phyloP scores from a whole-genome alignment of 2,113 vertebrate genomes.

The Otolemur garnettii region DNA sequence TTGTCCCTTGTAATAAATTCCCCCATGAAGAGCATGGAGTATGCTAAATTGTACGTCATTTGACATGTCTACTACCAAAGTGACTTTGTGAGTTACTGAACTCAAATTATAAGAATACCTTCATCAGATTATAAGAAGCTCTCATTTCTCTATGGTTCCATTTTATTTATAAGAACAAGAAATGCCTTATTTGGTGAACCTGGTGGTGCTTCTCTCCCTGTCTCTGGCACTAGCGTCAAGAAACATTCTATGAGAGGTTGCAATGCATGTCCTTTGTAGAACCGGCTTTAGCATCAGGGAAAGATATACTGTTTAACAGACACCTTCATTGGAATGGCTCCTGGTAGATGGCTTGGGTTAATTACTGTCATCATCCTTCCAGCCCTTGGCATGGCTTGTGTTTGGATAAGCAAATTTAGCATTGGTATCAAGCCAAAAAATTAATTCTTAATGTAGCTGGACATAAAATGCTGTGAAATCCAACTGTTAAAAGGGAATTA shows the following conservation, averaged over 20 bases:
- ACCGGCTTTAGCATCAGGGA: background rate
- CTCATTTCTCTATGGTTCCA: background rate
- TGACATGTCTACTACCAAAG: background rate
- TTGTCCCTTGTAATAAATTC: background rate
- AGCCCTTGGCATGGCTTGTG: conserved; percentile 71
- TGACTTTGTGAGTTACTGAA: background rate
- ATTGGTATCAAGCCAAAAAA: conserved; percentile 74
- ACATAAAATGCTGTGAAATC: conserved; percentile 72
- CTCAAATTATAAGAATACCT: too few species aligned
- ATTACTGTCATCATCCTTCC: conserved; percentile 79
- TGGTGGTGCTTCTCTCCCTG: background rate
- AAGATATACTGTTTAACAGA: conserved; percentile 54
- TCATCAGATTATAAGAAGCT: background rate
- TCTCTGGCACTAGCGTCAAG: background rate
- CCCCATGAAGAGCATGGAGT: background rate
- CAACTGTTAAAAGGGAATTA: conserved; percentile 79
- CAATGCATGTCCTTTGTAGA: background rate
- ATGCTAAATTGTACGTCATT: background rate
- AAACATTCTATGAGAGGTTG: background rate
- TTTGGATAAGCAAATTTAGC: conserved; percentile 79
- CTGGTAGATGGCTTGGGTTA: conserved; percentile 73
- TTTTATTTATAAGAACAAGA: background rate
- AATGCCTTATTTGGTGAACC: background rate
- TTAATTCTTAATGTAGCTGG: conserved; percentile 72
- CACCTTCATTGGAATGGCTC: conserved; percentile 59